Evolutionary conservation across 2,888 invertebrate species (phyloP).

Genomic region (Alviniconcha strummeri): DNA sequence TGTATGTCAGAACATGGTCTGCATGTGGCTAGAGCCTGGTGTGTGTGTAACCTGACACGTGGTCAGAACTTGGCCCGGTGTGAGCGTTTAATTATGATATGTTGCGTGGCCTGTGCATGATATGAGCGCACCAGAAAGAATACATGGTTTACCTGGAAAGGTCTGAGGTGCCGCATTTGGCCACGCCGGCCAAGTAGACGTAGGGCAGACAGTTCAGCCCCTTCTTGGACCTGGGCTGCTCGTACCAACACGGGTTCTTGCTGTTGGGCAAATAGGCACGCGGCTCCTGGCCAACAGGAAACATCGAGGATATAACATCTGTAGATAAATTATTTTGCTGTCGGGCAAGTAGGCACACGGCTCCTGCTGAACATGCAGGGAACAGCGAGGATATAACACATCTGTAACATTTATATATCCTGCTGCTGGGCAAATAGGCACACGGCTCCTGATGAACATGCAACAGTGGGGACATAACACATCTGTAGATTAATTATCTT

Average conservation of each 20-base stretch:
- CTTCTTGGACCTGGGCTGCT: neutral
- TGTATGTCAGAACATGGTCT: neutral
- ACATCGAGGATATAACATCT: neutral
- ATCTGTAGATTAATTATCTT: too few species aligned
- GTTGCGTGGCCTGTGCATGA: neutral
- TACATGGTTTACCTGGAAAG: neutral
- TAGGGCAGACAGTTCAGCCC: conserved; percentile 30
- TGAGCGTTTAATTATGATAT: too few species aligned
- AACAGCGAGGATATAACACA: neutral
- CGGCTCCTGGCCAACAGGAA: neutral
- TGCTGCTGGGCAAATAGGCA: too few species aligned
- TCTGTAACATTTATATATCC: too few species aligned
- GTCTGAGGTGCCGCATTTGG: conserved; percentile 36
- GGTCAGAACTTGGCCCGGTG: neutral
- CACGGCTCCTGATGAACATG: too few species aligned
- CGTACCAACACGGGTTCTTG: conserved; percentile 40
- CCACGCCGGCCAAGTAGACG: conserved; percentile 35
- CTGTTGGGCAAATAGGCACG: neutral
- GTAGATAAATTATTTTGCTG: neutral
- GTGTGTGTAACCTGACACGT: neutral
- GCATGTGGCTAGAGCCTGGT: neutral
- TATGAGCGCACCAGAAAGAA: neutral
- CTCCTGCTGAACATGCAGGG: neutral
- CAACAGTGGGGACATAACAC: too few species aligned
- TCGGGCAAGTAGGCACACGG: neutral